These are phyloP conservation scores for Chrysopilus asiliformis DNA, from an alignment of 2,888 invertebrate species.

Conservation along the genomic window DNA sequence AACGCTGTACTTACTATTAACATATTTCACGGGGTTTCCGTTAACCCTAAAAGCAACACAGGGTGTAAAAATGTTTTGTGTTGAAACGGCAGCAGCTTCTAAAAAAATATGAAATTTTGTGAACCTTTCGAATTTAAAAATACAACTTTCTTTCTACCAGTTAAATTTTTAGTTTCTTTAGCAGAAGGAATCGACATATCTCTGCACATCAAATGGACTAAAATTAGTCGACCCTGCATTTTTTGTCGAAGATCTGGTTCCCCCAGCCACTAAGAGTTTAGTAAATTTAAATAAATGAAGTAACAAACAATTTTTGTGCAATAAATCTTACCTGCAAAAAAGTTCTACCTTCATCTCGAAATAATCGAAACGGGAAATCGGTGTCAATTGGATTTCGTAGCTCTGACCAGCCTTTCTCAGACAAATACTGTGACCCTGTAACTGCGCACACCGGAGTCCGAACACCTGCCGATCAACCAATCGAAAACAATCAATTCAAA, in stretches of 20 bases:
- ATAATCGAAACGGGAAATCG: constrained; percentile 68
- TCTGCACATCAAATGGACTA: constrained; percentile 66
- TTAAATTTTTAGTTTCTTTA: too few relatives aligned
- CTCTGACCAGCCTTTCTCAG: constrained; percentile 66
- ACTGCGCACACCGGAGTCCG: constrained; percentile 73
- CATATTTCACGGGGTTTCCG: constrained; percentile 57
- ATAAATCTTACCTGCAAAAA: constrained; percentile 55
- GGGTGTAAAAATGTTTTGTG: constrained; percentile 57
- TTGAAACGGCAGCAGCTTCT: neutral
- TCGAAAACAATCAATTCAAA: neutral
- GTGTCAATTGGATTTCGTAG: constrained; percentile 60
- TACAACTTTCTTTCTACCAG: too few relatives aligned
- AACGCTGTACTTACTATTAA: constrained; percentile 47
- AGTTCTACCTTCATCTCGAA: constrained; percentile 67
- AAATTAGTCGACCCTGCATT: constrained; percentile 69
- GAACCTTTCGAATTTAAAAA: too few relatives aligned
- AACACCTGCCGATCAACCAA: constrained; percentile 42
- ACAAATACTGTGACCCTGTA: constrained; percentile 70
- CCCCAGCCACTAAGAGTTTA: constrained; percentile 61
- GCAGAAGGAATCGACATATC: constrained; percentile 44
- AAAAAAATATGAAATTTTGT: too few relatives aligned
- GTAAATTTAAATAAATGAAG: constrained; percentile 3
- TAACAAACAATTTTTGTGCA: constrained; percentile 10
- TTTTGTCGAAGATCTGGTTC: constrained; percentile 59
- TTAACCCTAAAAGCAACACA: constrained; percentile 78